Evolutionary conservation across 2,797 vertebrate species (phyloP).

Genomic region (Vipera latastei): DNA sequence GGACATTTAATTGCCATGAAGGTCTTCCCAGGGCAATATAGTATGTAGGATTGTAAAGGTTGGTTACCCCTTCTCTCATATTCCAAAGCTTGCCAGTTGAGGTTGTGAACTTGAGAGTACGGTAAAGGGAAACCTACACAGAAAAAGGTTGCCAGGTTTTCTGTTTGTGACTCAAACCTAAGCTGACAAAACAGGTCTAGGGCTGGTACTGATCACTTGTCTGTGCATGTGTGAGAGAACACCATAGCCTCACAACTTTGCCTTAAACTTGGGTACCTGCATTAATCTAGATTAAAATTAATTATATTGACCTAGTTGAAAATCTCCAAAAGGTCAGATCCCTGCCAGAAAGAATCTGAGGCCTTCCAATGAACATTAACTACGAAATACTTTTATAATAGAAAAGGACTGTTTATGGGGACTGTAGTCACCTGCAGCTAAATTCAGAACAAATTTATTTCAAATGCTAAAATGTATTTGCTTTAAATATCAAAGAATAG

Average conservation of each 20-base stretch:
- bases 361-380: background rate
- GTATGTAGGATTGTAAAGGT: background rate
- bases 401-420: background rate
- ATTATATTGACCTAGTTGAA: background rate
- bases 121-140: background rate
- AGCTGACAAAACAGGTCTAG: constrained; percentile 17
- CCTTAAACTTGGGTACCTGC: background rate
- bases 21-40: background rate
- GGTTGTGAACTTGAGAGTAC: background rate
- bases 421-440: background rate
- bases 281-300: background rate
- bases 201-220: constrained; percentile 12
- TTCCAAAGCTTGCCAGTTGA: background rate
- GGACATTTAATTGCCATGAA: background rate
- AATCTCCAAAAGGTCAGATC: background rate
- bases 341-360: background rate
- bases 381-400: background rate
- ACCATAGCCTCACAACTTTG: background rate
- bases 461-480: background rate
- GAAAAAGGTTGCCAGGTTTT: background rate
- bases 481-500: background rate
- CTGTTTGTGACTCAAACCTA: constrained; percentile 5
- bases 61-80: background rate
- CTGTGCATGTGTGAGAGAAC: constrained; percentile 9
- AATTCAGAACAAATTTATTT: background rate